A percentile compares a stretch with the other conserved stretches of the same genome.
These are phyloP conservation scores for Tenthredo livida DNA, from an alignment of 2,888 invertebrate genomes.

Conservation along the genomic window DNA sequence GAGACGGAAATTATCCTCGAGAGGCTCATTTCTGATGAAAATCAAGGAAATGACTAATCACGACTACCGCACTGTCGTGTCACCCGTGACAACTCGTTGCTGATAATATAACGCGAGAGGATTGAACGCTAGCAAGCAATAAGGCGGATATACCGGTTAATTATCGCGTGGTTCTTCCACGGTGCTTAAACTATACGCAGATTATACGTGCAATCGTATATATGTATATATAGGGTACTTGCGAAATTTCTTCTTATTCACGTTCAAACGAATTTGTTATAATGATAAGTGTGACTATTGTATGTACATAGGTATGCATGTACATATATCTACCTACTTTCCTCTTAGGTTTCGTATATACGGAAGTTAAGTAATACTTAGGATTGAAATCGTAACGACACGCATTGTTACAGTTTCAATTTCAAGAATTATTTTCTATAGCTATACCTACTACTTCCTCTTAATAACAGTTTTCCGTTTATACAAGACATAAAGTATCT, in stretches of 20 bases:
- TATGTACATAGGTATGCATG: not conserved
- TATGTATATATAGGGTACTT: not conserved
- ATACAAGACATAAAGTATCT: not conserved
- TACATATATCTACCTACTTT: not conserved
- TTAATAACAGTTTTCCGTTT: not conserved
- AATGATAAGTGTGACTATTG: not conserved
- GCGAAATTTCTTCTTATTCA: not conserved
- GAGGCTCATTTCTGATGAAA: not conserved
- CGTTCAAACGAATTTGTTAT: not conserved
- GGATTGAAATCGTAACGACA: not conserved
- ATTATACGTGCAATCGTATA: not conserved
- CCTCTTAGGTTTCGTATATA: not conserved
- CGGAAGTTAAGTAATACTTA: not conserved
- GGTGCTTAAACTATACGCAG: not conserved
- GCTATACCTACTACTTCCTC: not conserved
- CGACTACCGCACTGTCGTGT: not conserved
- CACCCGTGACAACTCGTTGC: not conserved
- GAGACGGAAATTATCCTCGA: not conserved
- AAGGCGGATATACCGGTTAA: constrained; percentile 2
- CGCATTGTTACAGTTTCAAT: not conserved
- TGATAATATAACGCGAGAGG: not conserved
- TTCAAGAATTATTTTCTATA: not conserved
- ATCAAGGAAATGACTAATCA: constrained; percentile 12
- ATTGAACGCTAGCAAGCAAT: no score
- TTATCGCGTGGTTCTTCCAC: constrained; percentile 9